Percentiles rank a stretch among this genome's conserved stretches.
These are phyloP conservation scores for Tryphoninae sp. DNA, from an alignment of 2,888 invertebrate genomes.

Conservation along the genomic window DNA sequence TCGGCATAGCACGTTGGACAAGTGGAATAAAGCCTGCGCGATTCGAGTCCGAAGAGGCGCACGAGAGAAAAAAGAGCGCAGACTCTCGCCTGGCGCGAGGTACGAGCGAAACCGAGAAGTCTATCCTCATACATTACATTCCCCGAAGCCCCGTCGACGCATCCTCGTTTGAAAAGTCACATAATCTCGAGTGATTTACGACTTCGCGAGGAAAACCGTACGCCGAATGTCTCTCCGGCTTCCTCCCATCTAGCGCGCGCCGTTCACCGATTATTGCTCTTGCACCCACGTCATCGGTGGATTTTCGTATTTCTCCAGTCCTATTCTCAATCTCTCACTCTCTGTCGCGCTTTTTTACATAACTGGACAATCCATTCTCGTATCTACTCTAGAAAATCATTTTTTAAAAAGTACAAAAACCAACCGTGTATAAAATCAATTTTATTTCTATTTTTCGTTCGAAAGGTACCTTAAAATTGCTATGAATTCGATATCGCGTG, in stretches of 20 bases:
- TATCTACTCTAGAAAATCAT: not conserved
- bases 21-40: conserved; percentile 44
- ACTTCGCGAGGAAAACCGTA: conserved; percentile 31
- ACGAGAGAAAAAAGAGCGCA: conserved; percentile 35
- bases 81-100: conserved; percentile 30
- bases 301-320: conserved; percentile 63
- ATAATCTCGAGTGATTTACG: conserved; percentile 77
- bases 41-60: conserved; percentile 30
- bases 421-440: too few relatives aligned
- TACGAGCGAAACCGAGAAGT: conserved; percentile 65
- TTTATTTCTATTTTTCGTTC: too few relatives aligned
- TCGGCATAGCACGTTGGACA: conserved; percentile 35
- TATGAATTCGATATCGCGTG: too few relatives aligned
- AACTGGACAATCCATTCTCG: not conserved
- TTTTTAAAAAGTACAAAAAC: too few relatives aligned
- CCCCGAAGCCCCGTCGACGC: conserved; percentile 69
- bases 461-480: too few relatives aligned
- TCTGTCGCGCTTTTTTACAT: conserved; percentile 61
- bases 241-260: conserved; percentile 16
- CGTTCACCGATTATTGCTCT: conserved; percentile 69
- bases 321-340: not conserved
- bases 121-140: conserved; percentile 70
- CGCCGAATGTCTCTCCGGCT: conserved; percentile 40
- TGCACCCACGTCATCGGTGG: conserved; percentile 69
- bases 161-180: conserved; percentile 77